Evolutionary conservation across 2,113 vertebrate species (phyloP).

Genomic region (Calypte anna): DNA sequence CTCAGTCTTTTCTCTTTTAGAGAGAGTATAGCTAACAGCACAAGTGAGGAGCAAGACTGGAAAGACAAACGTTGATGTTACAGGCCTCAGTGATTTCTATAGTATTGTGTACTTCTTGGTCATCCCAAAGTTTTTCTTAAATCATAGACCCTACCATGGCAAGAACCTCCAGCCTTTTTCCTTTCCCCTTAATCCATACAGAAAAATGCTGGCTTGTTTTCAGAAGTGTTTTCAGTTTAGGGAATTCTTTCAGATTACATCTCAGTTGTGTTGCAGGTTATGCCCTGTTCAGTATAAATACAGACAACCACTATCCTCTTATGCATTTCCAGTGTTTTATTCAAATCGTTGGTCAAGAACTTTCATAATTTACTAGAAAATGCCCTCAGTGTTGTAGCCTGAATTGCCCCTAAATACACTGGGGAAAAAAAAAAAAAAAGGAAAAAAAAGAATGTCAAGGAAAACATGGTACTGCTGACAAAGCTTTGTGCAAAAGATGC

Average conservation of each 20-base stretch:
- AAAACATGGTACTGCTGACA: not conserved
- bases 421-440: too few species aligned
- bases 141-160: not conserved
- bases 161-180: not conserved
- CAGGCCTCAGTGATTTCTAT: not conserved
- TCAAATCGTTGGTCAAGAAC: not conserved
- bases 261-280: not conserved
- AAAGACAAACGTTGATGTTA: not conserved
- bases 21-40: not conserved
- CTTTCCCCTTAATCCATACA: not conserved
- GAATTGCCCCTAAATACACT: not conserved
- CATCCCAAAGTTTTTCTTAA: not conserved
- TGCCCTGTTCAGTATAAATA: not conserved
- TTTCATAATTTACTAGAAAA: not conserved
- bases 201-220: not conserved
- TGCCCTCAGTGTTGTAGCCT: not conserved
- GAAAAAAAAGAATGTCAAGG: not conserved
- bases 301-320: not conserved
- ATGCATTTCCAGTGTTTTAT: not conserved
- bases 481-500: not conserved
- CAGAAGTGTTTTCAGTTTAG: not conserved
- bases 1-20: not conserved
- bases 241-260: not conserved
- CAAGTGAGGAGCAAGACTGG: not conserved
- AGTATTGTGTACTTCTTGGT: not conserved